Evolutionary conservation across 2,797 vertebrate species (phyloP).

Genomic region (Melanitta fusca): DNA sequence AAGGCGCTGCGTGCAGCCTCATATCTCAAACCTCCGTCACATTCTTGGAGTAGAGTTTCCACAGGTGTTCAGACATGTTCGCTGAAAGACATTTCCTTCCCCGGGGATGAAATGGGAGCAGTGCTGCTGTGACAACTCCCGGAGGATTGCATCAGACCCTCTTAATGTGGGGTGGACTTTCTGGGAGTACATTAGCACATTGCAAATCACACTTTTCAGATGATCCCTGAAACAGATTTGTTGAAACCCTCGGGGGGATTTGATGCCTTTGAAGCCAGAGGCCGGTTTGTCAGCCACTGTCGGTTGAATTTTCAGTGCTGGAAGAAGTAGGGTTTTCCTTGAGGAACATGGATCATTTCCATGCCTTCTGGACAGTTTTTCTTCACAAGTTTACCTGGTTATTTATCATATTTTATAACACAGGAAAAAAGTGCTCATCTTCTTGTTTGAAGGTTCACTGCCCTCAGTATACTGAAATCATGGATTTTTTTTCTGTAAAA

Average conservation of each 20-base stretch:
- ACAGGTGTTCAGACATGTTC: background rate
- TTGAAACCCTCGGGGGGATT: background rate
- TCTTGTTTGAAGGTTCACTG: background rate
- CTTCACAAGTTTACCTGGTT: background rate
- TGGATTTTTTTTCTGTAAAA: background rate
- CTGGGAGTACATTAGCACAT: background rate
- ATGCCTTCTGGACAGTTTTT: background rate
- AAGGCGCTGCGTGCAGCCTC: background rate
- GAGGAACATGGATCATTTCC: background rate
- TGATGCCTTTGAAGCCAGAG: slow-evolving; percentile 7
- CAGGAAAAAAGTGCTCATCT: background rate
- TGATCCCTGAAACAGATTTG: background rate
- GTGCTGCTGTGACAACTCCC: background rate
- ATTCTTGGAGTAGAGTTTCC: background rate
- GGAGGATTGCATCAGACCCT: background rate
- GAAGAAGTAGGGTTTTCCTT: background rate
- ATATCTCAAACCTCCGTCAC: background rate
- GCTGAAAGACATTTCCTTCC: background rate
- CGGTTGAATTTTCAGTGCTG: background rate
- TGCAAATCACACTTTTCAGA: background rate
- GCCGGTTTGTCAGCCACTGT: background rate
- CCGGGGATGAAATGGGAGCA: background rate
- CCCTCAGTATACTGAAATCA: background rate
- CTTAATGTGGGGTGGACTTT: background rate
- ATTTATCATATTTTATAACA: background rate